Conservation (phyloP, 2,888 invertebrate genomes). For the Therioaphis trifolii region DNA sequence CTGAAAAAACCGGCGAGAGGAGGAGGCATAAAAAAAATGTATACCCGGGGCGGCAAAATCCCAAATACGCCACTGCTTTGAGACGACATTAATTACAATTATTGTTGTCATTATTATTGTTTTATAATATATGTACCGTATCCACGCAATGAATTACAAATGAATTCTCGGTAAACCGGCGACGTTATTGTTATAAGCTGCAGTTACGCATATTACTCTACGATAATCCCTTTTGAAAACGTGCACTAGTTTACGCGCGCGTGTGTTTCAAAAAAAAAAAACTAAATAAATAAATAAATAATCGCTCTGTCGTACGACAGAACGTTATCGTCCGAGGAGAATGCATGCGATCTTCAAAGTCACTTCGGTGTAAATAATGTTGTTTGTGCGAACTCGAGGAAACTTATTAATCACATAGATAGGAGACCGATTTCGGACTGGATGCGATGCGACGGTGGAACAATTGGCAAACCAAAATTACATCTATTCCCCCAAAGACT, state of each 20-base stretch:
- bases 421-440: neutral
- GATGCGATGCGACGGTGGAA: neutral
- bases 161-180: no score
- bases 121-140: no score
- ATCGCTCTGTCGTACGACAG: neutral
- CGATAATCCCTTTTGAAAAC: no score
- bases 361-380: neutral
- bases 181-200: neutral
- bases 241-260: no score
- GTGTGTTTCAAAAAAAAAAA: neutral
- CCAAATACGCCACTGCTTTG: no score
- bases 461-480: conserved; percentile 5
- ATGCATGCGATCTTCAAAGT: neutral
- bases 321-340: neutral
- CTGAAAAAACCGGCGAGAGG: no score
- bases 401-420: neutral
- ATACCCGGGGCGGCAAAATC: no score
- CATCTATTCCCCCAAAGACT: neutral
- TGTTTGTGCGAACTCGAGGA: neutral
- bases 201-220: neutral
- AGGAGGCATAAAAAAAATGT: no score
- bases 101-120: no score
- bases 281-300: neutral
- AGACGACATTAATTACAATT: no score
- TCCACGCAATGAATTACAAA: no score